phyloP scores from a whole-genome alignment of 2,888 invertebrate species.

The Cristatella mucedo region DNA sequence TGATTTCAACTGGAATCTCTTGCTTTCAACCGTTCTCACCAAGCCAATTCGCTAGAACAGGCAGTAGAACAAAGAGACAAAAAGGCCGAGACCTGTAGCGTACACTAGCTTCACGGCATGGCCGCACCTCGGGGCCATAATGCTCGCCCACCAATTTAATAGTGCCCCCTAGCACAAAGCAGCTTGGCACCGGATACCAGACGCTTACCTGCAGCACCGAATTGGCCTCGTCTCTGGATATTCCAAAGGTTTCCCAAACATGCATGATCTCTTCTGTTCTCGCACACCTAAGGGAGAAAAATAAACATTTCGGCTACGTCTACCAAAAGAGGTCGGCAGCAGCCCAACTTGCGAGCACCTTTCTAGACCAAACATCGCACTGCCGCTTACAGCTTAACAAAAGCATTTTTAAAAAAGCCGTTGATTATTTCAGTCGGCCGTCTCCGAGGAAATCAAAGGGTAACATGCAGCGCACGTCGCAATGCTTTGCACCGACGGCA shows the following conservation, averaged over 20 bases:
- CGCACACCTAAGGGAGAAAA: slow-evolving; percentile 24
- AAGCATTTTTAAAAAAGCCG: not conserved
- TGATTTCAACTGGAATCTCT: too few species aligned
- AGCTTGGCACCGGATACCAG: too few species aligned
- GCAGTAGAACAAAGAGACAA: too few species aligned
- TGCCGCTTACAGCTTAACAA: not conserved
- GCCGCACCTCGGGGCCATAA: too few species aligned
- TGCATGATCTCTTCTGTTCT: slow-evolving; percentile 30
- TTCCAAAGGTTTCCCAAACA: slow-evolving; percentile 33
- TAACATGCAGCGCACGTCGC: not conserved
- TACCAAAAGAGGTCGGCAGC: too few species aligned
- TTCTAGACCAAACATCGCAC: not conserved
- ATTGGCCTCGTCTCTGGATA: slow-evolving; percentile 27
- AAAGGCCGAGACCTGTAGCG: too few species aligned
- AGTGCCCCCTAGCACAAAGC: too few species aligned
- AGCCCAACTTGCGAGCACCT: not conserved
- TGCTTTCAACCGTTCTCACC: too few species aligned
- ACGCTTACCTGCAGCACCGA: slow-evolving; percentile 13
- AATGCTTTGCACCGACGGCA: not conserved
- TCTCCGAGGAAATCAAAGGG: not conserved
- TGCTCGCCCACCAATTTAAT: too few species aligned
- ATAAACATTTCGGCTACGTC: too few species aligned
- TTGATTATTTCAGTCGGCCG: not conserved
- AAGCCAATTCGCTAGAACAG: too few species aligned
- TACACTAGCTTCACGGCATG: too few species aligned